phyloP scores from a whole-genome alignment of 2,888 invertebrate species.

The Mimumesa dahlbomi region DNA sequence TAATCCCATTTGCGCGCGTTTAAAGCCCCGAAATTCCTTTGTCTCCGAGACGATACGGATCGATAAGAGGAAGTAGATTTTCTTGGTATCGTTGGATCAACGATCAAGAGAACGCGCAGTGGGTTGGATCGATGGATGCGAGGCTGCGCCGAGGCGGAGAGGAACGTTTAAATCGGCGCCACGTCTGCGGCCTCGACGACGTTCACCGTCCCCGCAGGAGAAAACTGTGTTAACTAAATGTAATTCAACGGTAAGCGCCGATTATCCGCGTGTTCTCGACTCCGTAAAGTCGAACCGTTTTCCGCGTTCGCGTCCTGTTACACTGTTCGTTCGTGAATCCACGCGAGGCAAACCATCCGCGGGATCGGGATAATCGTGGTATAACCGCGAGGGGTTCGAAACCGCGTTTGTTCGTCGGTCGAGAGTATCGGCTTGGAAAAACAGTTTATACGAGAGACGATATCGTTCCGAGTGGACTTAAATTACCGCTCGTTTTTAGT shows the following conservation, averaged over 20 bases:
- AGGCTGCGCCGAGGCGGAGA: slow-evolving; percentile 50
- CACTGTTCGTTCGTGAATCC: slow-evolving; percentile 7
- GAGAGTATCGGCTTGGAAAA: neutral
- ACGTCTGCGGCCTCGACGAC: slow-evolving; percentile 65
- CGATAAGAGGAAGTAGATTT: no score
- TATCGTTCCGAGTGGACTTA: neutral
- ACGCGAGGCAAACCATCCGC: neutral
- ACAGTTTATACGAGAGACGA: neutral
- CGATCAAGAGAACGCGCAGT: slow-evolving; percentile 23
- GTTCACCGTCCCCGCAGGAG: slow-evolving; percentile 52
- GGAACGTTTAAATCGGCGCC: slow-evolving; percentile 68
- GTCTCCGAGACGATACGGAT: no score
- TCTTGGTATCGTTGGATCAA: no score
- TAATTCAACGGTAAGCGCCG: slow-evolving; percentile 38
- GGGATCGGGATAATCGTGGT: neutral
- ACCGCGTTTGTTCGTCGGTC: neutral
- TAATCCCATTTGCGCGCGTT: no score
- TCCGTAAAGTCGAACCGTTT: slow-evolving; percentile 10
- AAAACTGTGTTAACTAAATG: slow-evolving; percentile 64
- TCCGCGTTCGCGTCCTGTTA: slow-evolving; percentile 40
- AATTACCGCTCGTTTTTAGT: neutral
- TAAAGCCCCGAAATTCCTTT: no score
- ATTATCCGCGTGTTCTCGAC: slow-evolving; percentile 34
- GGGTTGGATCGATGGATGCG: no score
- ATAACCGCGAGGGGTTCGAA: no score